phyloP scores from a whole-genome alignment of 2,888 invertebrate genomes.

The Eurytoma californica region DNA sequence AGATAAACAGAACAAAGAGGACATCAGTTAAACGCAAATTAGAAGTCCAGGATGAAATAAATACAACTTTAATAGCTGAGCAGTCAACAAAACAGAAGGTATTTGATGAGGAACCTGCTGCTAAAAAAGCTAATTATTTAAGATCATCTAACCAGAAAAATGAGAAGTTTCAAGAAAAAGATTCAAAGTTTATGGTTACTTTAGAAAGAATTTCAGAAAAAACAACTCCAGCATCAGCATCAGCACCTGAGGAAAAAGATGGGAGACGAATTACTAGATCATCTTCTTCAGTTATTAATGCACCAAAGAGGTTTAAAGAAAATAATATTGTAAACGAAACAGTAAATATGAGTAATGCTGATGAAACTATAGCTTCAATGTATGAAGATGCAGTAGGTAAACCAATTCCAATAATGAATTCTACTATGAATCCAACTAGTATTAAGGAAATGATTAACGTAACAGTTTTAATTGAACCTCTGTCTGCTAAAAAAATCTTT shows the following conservation, averaged over 20 bases:
- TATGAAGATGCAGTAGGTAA: conserved; percentile 72
- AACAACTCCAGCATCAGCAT: conserved; percentile 10
- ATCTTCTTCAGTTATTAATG: conserved; percentile 44
- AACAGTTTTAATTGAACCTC: conserved; percentile 66
- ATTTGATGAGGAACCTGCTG: conserved; percentile 51
- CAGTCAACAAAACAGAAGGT: conserved; percentile 16
- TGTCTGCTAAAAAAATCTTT: conserved; percentile 54
- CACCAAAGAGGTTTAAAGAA: conserved; percentile 33
- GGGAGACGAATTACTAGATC: conserved; percentile 50
- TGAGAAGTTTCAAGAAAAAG: no score
- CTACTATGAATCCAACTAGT: conserved; percentile 69
- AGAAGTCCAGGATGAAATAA: conserved; percentile 29
- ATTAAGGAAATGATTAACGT: conserved; percentile 66
- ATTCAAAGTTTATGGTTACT: conserved; percentile 9
- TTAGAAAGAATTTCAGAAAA: conserved; percentile 48
- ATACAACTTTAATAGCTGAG: conserved; percentile 35
- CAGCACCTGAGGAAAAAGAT: not conserved
- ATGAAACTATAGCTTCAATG: conserved; percentile 67
- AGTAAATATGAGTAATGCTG: conserved; percentile 53
- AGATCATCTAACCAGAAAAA: conserved; percentile 26
- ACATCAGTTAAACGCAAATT: conserved; percentile 54
- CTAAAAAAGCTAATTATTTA: conserved; percentile 57
- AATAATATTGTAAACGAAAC: conserved; percentile 57
- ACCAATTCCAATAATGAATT: conserved; percentile 68
- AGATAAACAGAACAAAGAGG: conserved; percentile 7